A percentile compares a stretch with the other conserved stretches of the same genome.
phyloP scores from a whole-genome alignment of 2,888 invertebrate genomes.

The Hydropsyche betteni region DNA sequence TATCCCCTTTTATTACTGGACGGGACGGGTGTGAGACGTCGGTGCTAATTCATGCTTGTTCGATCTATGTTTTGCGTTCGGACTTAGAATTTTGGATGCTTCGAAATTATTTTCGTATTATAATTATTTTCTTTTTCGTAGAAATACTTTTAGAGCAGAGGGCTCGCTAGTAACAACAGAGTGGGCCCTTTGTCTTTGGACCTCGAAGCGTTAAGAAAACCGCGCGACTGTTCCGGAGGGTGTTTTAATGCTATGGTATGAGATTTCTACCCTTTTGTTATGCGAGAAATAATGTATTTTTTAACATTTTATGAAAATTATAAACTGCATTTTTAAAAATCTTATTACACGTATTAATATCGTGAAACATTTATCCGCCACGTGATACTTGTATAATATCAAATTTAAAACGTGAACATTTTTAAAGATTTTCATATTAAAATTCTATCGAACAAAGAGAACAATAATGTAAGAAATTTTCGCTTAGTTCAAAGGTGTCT shows the following conservation, averaged over 20 bases:
- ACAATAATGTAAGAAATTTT: too few species aligned
- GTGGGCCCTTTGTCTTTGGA: constrained; percentile 44
- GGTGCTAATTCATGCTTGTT: too few species aligned
- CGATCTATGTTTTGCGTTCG: too few species aligned
- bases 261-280: background rate
- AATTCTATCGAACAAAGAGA: too few species aligned
- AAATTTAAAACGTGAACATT: too few species aligned
- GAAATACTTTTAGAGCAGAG: background rate
- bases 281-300: constrained; percentile 15
- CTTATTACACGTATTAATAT: too few species aligned
- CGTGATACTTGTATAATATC: too few species aligned
- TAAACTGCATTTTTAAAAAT: background rate
- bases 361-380: too few species aligned
- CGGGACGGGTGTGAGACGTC: background rate
- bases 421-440: too few species aligned
- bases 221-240: constrained; percentile 41
- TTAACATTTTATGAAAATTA: constrained; percentile 6
- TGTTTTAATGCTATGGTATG: constrained; percentile 8
- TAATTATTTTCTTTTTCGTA: background rate
- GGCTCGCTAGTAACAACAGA: constrained; percentile 23
- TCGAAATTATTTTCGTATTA: background rate
- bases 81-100: background rate
- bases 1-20: constrained; percentile 23
- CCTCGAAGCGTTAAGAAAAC: constrained; percentile 48
- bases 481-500: too few species aligned